Conservation (phyloP, 2,113 vertebrate species). For the Pseudolaguvia tuberculata region DNA sequence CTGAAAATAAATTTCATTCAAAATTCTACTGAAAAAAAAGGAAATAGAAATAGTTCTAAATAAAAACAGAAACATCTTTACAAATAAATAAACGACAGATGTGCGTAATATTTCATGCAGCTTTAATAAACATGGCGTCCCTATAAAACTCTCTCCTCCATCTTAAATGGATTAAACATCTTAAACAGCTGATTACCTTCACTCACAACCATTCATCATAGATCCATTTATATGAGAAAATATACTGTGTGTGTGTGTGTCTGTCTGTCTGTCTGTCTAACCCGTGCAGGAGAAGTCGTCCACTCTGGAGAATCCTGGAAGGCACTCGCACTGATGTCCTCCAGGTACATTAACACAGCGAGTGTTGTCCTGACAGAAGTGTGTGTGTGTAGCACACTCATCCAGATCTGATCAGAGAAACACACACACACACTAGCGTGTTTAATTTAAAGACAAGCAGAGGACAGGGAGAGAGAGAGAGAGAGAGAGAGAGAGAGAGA, state of each 20-base stretch:
- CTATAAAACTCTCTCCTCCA: not conserved
- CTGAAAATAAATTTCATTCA: not conserved
- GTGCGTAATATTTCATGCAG: no score
- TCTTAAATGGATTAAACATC: no score
- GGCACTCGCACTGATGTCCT: slow-evolving; percentile 86
- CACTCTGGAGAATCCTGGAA: slow-evolving; percentile 81
- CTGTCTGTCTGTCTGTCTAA: slow-evolving; percentile 55
- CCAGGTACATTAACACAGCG: slow-evolving; percentile 87
- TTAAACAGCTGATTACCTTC: no score
- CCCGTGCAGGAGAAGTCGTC: slow-evolving; percentile 96
- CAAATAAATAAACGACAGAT: no score
- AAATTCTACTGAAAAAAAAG: no score
- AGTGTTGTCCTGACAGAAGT: slow-evolving; percentile 91
- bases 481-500: no score
- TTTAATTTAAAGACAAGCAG: no score
- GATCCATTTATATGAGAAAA: no score
- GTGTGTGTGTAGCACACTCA: slow-evolving; percentile 89
- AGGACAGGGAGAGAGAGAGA: no score
- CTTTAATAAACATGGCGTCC: not conserved
- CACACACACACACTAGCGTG: slow-evolving; percentile 26
- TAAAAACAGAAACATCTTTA: no score
- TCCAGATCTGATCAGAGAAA: slow-evolving; percentile 91
- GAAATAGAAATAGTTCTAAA: no score
- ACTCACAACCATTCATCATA: no score
- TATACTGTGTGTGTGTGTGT: not conserved